phyloP scores from a whole-genome alignment of 35 echinoderm and acorn worm species.

The Hemicentrotus pulcherrimus region DNA sequence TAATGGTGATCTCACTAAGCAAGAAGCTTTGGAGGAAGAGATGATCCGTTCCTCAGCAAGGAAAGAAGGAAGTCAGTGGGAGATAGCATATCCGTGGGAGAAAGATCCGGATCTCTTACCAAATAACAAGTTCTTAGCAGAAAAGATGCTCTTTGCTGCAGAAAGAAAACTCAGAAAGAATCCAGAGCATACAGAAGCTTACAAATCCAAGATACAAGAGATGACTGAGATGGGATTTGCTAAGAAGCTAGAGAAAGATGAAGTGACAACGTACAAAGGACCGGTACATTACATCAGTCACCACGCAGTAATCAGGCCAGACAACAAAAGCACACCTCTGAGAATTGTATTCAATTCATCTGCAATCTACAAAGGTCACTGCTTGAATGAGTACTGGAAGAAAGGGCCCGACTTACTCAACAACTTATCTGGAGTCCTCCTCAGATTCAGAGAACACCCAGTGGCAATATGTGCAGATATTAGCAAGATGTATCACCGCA shows the following conservation, averaged over 20 bases:
- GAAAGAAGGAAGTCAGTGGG: slow-evolving; percentile 64
- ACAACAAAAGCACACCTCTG: slow-evolving; percentile 75
- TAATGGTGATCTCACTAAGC: slow-evolving; percentile 46
- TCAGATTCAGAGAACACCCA: slow-evolving; percentile 66
- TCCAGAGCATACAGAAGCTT: slow-evolving; percentile 57
- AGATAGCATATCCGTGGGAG: too few species aligned
- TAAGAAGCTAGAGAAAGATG: too few species aligned
- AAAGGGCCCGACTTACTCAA: slow-evolving; percentile 75
- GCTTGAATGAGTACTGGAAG: slow-evolving; percentile 75
- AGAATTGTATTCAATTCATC: slow-evolving; percentile 78
- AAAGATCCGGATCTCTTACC: slow-evolving; percentile 67
- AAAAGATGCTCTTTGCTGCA: slow-evolving; percentile 52
- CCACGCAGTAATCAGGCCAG: slow-evolving; percentile 63
- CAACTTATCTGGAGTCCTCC: slow-evolving; percentile 63
- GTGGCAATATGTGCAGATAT: slow-evolving; percentile 69
- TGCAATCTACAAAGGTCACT: slow-evolving; percentile 62
- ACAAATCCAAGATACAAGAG: slow-evolving; percentile 67
- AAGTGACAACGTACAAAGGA: slow-evolving; percentile 54
- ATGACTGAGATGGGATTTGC: slow-evolving; percentile 44
- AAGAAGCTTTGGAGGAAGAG: too few species aligned
- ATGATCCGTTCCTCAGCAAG: too few species aligned
- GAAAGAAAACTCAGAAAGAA: slow-evolving; percentile 59
- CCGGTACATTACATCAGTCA: slow-evolving; percentile 75
- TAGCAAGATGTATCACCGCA: slow-evolving; percentile 78
- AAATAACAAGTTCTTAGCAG: slow-evolving; percentile 62